Evolutionary conservation across 2,888 invertebrate species (phyloP), one percentile per base, ranked within the genome.

Genomic region (Gibbula magus): DNA sequence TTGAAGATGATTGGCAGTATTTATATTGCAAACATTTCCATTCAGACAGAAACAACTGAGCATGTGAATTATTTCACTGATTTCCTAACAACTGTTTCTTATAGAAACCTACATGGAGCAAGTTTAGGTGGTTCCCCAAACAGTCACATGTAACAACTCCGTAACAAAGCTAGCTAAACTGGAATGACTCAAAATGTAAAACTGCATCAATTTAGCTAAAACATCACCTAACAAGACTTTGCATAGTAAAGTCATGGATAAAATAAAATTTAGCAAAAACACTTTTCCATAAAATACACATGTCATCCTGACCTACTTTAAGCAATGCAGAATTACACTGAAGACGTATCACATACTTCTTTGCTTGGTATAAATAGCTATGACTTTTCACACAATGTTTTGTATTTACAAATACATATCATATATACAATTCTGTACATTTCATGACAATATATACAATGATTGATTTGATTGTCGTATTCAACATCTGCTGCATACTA

Each of bases 351-450:
- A 70, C 70, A 70, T 70, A 20, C n/a, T 39, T 35, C 70, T 70
- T 70, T 70, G 61, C 29, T 61, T 61, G 61, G 61, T 70, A 70
- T 70, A 70, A 70, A 70, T 70, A 70, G 16, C 18, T 70, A 18
- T n/a, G 18, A 70, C 70, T 32, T 35, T 70, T 35, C 35, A 70
- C 70, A 70, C 39, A 29, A 25, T 25, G 70, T 20, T 13, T 20
- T 39, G 35, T 70, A 35, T 70, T 32, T 39, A 70, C 70, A 70
- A 35, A 70, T 70, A 39, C 39, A 70, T 39, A 4, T 39, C 16
- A 18, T 35, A 70, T 70, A 35, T 70, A 70, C 39, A 70, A 70
- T 70, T 70, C 32, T 70, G 39, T 70, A 29, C 70, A 70, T 1
- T n/a, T 29, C 22, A 67, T 70, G 70, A 29, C 39, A n/a, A 35